Evolutionary conservation across 2,113 vertebrate genomes (phyloP).

Genomic region (Crotophaga sulcirostris): DNA sequence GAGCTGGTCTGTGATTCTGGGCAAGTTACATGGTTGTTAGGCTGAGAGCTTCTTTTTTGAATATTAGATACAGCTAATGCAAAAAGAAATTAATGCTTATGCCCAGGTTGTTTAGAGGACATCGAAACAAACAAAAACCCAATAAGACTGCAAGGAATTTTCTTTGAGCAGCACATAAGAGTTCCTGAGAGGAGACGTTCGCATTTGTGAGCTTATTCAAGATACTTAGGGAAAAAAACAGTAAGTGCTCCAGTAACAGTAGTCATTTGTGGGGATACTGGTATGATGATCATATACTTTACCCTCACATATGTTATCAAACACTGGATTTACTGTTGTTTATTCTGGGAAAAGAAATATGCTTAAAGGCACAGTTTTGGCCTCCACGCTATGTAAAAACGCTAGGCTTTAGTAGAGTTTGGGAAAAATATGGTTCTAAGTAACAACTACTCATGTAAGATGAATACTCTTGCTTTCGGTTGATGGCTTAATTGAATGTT

Average conservation of each 20-base stretch:
- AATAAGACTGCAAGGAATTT: not conserved
- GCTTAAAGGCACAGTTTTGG: not conserved
- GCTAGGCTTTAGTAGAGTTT: not conserved
- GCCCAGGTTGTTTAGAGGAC: not conserved
- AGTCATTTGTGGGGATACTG: not conserved
- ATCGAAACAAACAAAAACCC: not conserved
- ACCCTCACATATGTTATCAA: rapidly evolving
- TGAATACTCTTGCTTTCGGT: not conserved
- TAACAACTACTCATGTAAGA: not conserved
- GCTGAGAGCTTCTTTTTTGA: not conserved
- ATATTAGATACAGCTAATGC: not conserved
- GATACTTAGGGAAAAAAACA: not conserved
- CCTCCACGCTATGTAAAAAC: not conserved
- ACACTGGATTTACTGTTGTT: not conserved
- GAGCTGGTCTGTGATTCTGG: not conserved
- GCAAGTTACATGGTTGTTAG: not conserved
- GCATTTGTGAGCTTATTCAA: not conserved
- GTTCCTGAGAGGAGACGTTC: not conserved
- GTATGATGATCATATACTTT: not conserved
- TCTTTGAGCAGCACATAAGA: not conserved
- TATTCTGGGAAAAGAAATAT: not conserved
- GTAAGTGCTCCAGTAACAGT: not conserved
- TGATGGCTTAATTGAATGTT: not conserved
- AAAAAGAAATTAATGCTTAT: not conserved
- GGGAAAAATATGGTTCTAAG: not conserved